phyloP scores from a whole-genome alignment of 1,140 invertebrate species.

The Orussus abietinus region DNA sequence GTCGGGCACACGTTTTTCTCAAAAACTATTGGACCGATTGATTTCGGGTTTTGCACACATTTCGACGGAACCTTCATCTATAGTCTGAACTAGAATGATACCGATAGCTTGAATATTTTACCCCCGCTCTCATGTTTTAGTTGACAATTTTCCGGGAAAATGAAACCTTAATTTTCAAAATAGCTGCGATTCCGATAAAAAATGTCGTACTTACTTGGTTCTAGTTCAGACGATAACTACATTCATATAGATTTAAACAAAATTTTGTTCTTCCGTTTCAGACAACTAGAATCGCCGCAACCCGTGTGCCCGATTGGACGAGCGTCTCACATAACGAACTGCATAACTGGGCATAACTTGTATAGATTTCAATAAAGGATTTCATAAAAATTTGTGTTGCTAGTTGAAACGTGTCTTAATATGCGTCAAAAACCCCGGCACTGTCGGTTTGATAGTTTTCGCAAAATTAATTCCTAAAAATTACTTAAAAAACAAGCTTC shows the following conservation, averaged over 20 bases:
- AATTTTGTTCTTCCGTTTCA: slow-evolving; percentile 10
- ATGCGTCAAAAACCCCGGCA: too few relatives aligned
- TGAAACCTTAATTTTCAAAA: slow-evolving; percentile 6
- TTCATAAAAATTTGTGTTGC: too few relatives aligned
- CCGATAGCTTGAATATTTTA: too few relatives aligned
- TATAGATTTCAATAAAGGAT: too few relatives aligned
- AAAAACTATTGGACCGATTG: slow-evolving; percentile 14
- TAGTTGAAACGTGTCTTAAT: too few relatives aligned
- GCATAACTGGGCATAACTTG: slow-evolving; percentile 9
- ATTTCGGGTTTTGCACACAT: slow-evolving; percentile 12
- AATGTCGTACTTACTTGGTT: slow-evolving; percentile 7
- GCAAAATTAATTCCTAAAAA: too few relatives aligned
- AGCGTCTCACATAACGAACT: slow-evolving; percentile 9
- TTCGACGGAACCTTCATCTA: slow-evolving; percentile 4
- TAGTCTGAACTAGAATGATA: slow-evolving; percentile 3
- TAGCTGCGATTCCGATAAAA: slow-evolving; percentile 10
- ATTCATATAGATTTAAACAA: slow-evolving; percentile 14
- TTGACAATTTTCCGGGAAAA: slow-evolving; percentile 12
- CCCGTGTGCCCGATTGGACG: slow-evolving; percentile 7
- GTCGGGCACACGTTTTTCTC: slow-evolving; percentile 9
- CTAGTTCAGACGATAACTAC: slow-evolving; percentile 9
- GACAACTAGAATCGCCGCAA: slow-evolving; percentile 6
- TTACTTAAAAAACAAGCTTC: too few relatives aligned
- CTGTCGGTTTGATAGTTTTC: too few relatives aligned
- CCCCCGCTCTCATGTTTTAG: slow-evolving; percentile 7